Evolutionary conservation across 2,797 vertebrate species (phyloP).

Genomic region (Muscicapa striata): DNA sequence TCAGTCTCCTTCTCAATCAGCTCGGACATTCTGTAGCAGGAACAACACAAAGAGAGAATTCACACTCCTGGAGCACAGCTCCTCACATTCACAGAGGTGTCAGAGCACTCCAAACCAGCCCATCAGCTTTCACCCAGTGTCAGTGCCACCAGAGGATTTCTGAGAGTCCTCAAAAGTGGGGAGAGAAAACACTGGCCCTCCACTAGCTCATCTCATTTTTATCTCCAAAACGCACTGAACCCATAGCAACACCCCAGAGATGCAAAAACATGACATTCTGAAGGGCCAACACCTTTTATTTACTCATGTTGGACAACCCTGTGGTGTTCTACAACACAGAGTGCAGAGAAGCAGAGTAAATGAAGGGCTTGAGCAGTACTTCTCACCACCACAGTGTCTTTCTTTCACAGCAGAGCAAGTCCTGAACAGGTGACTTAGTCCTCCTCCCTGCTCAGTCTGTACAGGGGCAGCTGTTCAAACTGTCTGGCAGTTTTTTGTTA

Average conservation of each 20-base stretch:
- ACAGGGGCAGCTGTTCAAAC: not conserved
- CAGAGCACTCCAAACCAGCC: not conserved
- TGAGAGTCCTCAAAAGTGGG: not conserved
- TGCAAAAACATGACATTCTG: not conserved
- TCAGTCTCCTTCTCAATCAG: conserved; percentile 98
- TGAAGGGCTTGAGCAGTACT: not conserved
- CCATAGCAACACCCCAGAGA: not conserved
- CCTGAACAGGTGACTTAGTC: not conserved
- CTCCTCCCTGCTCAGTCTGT: not conserved
- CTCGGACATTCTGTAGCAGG: conserved; percentile 90
- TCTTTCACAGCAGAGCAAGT: not conserved
- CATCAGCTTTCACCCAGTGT: not conserved
- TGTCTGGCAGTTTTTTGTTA: not conserved
- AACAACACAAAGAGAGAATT: not conserved
- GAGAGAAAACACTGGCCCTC: not conserved
- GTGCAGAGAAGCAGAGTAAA: not conserved
- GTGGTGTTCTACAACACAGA: not conserved
- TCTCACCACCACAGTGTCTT: not conserved
- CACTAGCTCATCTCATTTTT: not conserved
- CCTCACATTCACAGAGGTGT: not conserved
- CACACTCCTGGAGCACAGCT: not conserved
- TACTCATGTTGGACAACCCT: not conserved
- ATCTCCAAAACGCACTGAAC: not conserved
- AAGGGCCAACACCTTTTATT: not conserved
- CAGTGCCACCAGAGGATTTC: not conserved